Percentiles rank a stretch among this genome's conserved stretches.
These are phyloP conservation scores for Chloroceryle amazona DNA, from an alignment of 2,797 vertebrate genomes.

Conservation along the genomic window DNA sequence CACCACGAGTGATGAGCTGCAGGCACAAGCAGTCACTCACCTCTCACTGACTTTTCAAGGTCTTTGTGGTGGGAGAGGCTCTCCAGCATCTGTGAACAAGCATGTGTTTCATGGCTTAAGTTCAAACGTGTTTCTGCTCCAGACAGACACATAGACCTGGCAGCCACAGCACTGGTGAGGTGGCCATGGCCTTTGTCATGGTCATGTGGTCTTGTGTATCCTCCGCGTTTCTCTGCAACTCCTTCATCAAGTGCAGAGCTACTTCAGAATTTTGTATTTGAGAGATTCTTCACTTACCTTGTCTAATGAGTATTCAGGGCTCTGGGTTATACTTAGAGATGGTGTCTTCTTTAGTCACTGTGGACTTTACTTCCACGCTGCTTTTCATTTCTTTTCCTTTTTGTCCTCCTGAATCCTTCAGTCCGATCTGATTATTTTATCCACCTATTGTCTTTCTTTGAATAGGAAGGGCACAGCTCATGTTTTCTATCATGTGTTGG, in stretches of 20 bases:
- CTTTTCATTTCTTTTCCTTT: background rate
- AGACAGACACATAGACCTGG: background rate
- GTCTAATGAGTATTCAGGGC: background rate
- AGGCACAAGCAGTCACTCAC: background rate
- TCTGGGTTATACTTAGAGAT: background rate
- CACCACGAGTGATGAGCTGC: background rate
- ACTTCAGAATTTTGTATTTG: background rate
- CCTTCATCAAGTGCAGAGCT: background rate
- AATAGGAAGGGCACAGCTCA: background rate
- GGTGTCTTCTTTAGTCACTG: background rate
- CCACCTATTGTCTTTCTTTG: background rate
- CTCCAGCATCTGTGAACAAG: background rate
- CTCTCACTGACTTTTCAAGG: background rate
- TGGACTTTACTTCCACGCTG: background rate
- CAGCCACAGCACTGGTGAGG: accelerated
- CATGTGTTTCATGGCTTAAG: background rate
- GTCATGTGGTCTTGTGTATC: background rate
- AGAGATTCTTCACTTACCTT: background rate
- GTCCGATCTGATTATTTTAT: background rate
- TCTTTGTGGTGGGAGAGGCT: background rate
- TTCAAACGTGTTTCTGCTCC: background rate
- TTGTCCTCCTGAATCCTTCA: background rate
- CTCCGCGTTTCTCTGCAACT: background rate
- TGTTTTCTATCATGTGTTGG: background rate
- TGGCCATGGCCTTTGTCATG: background rate